Base-by-base conservation (phyloP, 2,888 invertebrate genomes). In the Priocnemis perturbator region DNA sequence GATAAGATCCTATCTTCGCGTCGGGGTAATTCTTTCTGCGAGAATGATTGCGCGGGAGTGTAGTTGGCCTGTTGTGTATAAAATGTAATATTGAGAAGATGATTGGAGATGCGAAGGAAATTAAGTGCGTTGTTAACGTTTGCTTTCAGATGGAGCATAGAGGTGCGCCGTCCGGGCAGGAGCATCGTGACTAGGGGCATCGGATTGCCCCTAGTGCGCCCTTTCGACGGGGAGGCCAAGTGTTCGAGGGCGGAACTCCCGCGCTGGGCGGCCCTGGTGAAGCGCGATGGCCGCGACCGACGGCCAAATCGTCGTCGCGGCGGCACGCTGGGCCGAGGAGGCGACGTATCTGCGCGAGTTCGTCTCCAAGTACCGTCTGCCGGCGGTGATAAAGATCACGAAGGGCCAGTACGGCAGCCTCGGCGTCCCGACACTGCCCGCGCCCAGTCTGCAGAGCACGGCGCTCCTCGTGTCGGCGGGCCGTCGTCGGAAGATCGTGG, bases 391-490 rank as follows among this genome's bases (percentile, higher is more conserved):
- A 68, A 97, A 97, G 89, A 95, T 98, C 86, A 95, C 96, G 83
- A 97, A 97, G 90, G 98, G 98, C 76, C 97, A 97, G 89, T 98
- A 97, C 90, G 95, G 95, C 77, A 95, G 95, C 67, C 92, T 98
- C 60, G 98, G 98, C 30, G 96, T 96, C 19, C 96, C 97, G 1
- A 95, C 96, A 0, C 90, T 96, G 57, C 96, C 97, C 47, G 96
- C 95, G 83, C 96, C 96, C 4, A 94, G 96, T 69, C 91, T 97
- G 26, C 96, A 96, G 85, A 95, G 96, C 83, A 95, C 96, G 20
- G 95, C 97, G 3, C 90, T 97, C 58, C 92, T 98, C 65, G 93
- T 97, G 67, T 95, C 96, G 65, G 95, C 94, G 4, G 97, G 96
- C 60, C 94, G 95, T 76, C 93, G 95, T 80, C 94, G 96, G 85